phyloP scores from a whole-genome alignment of 2,888 invertebrate species.

The Lucinisca nassula region DNA sequence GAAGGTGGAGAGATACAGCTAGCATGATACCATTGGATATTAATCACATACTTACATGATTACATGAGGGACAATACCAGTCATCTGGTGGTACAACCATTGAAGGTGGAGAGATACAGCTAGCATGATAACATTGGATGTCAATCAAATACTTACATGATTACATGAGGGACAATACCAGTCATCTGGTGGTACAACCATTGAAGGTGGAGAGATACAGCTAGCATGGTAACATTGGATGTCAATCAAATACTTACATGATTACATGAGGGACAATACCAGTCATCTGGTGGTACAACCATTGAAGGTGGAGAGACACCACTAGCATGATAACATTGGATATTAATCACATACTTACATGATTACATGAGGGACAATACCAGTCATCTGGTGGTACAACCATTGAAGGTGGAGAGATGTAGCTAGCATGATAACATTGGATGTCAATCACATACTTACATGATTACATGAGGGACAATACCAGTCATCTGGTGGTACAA shows the following conservation, averaged over 20 bases:
- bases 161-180: constrained; percentile 61
- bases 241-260: no score
- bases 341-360: constrained; percentile 41
- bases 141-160: constrained; percentile 43
- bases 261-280: no score
- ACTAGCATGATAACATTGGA: neutral
- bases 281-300: no score
- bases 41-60: constrained; percentile 47
- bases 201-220: neutral
- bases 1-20: no score
- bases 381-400: constrained; percentile 44
- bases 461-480: constrained; percentile 58
- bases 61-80: constrained; percentile 58
- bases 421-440: neutral
- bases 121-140: neutral
- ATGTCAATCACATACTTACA: constrained; percentile 29
- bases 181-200: constrained; percentile 37
- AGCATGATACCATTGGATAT: neutral
- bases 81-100: constrained; percentile 39
- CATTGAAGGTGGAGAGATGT: constrained; percentile 46
- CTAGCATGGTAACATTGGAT: no score
- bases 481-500: constrained; percentile 49
- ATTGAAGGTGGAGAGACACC: no score
- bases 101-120: constrained; percentile 47
- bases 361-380: constrained; percentile 58